Evolutionary conservation across 2,113 vertebrate species (phyloP).

Genomic region (Rattus norvegicus): DNA sequence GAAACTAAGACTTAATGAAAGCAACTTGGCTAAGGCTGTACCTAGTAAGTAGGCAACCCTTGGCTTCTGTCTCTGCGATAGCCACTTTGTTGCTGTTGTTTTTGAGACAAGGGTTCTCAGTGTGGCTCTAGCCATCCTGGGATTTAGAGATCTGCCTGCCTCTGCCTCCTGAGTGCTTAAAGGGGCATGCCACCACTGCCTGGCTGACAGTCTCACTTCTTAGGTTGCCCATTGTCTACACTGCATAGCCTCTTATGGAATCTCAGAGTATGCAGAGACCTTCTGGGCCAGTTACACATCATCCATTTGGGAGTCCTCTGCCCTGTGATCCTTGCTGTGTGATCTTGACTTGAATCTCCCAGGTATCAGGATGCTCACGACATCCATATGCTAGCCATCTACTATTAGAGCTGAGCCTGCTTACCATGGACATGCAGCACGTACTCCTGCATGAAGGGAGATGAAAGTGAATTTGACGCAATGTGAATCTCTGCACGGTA

Average conservation of each 20-base stretch:
- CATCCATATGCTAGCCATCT: neutral
- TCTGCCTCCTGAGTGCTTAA: neutral
- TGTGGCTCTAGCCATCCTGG: neutral
- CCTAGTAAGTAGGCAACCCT: neutral
- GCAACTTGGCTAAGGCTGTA: neutral
- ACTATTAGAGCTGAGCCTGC: neutral
- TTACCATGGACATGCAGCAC: conserved; percentile 73
- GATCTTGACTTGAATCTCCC: neutral
- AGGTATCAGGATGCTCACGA: neutral
- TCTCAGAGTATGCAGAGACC: neutral
- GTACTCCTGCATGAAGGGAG: neutral
- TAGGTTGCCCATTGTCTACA: neutral
- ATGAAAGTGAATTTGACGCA: rapidly evolving
- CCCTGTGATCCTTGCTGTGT: neutral
- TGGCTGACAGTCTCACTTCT: neutral
- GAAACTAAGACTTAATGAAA: neutral
- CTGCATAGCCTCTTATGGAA: neutral
- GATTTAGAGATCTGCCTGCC: neutral
- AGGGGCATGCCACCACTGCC: neutral
- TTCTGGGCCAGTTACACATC: neutral
- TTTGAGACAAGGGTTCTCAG: neutral
- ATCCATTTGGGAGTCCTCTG: neutral
- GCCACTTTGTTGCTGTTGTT: neutral
- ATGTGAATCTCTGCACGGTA: conserved; percentile 49
- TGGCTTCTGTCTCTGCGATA: neutral